Evolutionary conservation across 2,113 vertebrate species (phyloP).

Genomic region (Cyphomyrus plagiostoma): DNA sequence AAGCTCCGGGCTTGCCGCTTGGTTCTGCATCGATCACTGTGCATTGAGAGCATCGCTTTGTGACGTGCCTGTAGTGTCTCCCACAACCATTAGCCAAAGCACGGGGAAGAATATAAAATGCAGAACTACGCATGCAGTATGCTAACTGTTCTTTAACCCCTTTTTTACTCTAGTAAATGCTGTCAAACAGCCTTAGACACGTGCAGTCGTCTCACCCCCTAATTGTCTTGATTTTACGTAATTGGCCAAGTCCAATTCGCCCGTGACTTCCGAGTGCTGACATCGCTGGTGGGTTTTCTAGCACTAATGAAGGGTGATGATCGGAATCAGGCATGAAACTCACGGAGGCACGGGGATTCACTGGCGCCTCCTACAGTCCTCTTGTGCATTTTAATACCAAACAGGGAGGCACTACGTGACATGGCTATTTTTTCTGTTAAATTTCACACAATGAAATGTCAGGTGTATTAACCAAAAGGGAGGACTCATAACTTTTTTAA

Average conservation of each 20-base stretch:
- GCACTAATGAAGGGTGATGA: not conserved
- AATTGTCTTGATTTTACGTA: not conserved
- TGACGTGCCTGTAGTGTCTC: constrained; percentile 46
- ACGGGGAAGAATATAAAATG: not conserved
- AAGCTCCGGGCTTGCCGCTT: constrained; percentile 9
- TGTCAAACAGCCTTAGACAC: not conserved
- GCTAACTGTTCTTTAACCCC: not conserved
- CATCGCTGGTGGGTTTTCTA: not conserved
- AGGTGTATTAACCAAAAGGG: not conserved
- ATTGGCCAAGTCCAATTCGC: not conserved
- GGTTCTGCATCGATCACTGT: constrained; percentile 14
- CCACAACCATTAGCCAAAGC: constrained; percentile 6
- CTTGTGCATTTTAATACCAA: constrained; percentile 12
- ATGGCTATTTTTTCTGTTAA: not conserved
- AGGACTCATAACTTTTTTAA: constrained; percentile 8
- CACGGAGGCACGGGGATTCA: not conserved
- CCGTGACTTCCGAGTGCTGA: not conserved
- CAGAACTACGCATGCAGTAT: constrained; percentile 8
- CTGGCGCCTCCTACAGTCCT: too few species aligned
- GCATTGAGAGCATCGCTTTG: constrained; percentile 42
- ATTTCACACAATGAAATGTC: constrained; percentile 26
- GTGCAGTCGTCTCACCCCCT: not conserved
- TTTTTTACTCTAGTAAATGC: not conserved
- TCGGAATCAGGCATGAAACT: not conserved
- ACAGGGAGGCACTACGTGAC: not conserved